These are phyloP conservation scores for Eremobia ochroleuca DNA, from an alignment of 2,888 invertebrate genomes.

Conservation along the genomic window DNA sequence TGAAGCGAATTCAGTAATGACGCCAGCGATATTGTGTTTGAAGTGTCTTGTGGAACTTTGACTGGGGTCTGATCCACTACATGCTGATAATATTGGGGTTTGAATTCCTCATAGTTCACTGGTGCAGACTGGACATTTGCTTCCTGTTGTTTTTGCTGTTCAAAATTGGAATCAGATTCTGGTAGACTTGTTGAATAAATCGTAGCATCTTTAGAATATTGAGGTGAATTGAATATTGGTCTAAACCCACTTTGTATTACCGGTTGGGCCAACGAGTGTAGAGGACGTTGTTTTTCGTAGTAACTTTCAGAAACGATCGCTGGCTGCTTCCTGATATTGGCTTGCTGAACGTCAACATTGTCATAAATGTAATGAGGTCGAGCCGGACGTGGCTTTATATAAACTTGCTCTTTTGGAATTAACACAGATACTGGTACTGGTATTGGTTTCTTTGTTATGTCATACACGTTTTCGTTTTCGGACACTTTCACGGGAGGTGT, in stretches of 20 bases:
- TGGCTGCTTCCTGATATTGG: slow-evolving; percentile 75
- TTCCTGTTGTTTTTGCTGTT: slow-evolving; percentile 72
- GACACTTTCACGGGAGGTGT: slow-evolving; percentile 83
- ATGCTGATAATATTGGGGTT: slow-evolving; percentile 81
- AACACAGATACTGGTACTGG: slow-evolving; percentile 72
- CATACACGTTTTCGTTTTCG: slow-evolving; percentile 73
- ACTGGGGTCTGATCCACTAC: slow-evolving; percentile 74
- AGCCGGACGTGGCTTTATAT: slow-evolving; percentile 80
- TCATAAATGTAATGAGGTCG: slow-evolving; percentile 80
- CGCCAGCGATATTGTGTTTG: slow-evolving; percentile 78
- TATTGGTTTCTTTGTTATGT: slow-evolving; percentile 74
- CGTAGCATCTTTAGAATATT: slow-evolving; percentile 73
- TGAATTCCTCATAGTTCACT: slow-evolving; percentile 68
- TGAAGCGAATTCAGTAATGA: slow-evolving; percentile 94
- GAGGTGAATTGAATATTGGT: slow-evolving; percentile 78
- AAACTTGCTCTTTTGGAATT: slow-evolving; percentile 79
- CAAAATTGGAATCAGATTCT: slow-evolving; percentile 65
- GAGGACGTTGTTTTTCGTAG: slow-evolving; percentile 82
- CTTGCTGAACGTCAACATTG: slow-evolving; percentile 73
- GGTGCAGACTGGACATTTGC: slow-evolving; percentile 70
- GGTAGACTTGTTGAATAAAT: slow-evolving; percentile 72
- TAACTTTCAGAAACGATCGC: slow-evolving; percentile 84
- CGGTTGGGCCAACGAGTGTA: slow-evolving; percentile 73
- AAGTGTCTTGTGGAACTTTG: slow-evolving; percentile 70
- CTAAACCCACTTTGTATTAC: slow-evolving; percentile 84